phyloP scores from a whole-genome alignment of 92 coral and sea anemone genomes.

The Ricordea florida region DNA sequence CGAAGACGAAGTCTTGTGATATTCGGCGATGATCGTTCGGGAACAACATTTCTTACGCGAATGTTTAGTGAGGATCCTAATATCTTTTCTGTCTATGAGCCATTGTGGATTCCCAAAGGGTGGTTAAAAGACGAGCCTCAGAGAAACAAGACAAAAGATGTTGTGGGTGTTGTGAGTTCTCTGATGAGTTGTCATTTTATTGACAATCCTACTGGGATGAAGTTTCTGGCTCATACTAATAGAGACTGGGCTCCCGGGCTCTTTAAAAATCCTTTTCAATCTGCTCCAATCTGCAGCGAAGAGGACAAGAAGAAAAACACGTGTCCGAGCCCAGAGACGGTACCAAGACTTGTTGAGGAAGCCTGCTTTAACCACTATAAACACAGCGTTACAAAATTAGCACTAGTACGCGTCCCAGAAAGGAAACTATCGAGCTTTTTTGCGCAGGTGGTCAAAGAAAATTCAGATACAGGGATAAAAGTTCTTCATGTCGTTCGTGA shows the following conservation, averaged over 20 bases:
- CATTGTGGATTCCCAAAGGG: conserved; percentile 24
- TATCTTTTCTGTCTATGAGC: conserved; percentile 35
- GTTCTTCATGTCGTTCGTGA: conserved; percentile 60
- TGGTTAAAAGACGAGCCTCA: not conserved
- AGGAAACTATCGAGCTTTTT: conserved; percentile 46
- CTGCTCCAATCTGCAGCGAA: conserved; percentile 37
- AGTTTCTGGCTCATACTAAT: not conserved
- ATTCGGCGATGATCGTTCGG: conserved; percentile 52
- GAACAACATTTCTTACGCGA: conserved; percentile 38
- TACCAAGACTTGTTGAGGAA: conserved; percentile 13
- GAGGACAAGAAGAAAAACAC: not conserved
- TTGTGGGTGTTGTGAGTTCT: not conserved
- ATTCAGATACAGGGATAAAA: conserved; percentile 37
- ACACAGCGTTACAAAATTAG: conserved; percentile 50
- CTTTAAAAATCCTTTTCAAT: conserved; percentile 16
- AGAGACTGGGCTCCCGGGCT: conserved; percentile 33
- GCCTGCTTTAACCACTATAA: conserved; percentile 5
- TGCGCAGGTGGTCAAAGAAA: conserved; percentile 27
- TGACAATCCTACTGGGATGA: not conserved
- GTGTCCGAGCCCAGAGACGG: not conserved
- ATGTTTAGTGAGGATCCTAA: conserved; percentile 31
- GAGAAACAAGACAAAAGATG: not conserved
- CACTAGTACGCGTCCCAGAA: conserved; percentile 46
- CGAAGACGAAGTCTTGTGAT: conserved; percentile 36
- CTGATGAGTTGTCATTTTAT: conserved; percentile 22